Conservation (phyloP, 2,888 invertebrate genomes). For the Acrobasis consociella region DNA sequence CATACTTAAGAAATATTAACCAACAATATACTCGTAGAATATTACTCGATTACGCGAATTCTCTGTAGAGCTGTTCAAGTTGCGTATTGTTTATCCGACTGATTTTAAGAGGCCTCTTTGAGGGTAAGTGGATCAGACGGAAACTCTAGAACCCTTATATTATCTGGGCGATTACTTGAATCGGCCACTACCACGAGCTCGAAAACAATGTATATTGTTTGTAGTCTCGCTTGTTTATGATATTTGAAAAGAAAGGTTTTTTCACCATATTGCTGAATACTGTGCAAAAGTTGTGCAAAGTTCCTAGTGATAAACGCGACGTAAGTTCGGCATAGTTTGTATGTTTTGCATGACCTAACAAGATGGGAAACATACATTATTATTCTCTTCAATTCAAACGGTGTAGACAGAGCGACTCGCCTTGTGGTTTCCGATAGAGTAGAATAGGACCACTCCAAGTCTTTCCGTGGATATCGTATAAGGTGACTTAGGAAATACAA, state of each 20-base stretch:
- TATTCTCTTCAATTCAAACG: too few relatives aligned
- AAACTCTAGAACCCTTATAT: conserved; percentile 8
- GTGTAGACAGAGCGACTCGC: too few relatives aligned
- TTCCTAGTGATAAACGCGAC: too few relatives aligned
- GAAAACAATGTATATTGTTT: background rate
- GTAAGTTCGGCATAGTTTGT: too few relatives aligned
- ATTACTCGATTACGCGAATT: conserved; percentile 1
- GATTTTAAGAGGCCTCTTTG: conserved; percentile 15
- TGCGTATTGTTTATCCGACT: conserved; percentile 14
- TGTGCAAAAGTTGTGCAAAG: too few relatives aligned
- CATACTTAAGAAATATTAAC: background rate
- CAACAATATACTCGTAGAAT: background rate
- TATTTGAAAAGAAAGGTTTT: background rate
- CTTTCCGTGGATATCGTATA: too few relatives aligned
- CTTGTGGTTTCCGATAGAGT: too few relatives aligned
- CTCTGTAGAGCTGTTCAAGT: background rate
- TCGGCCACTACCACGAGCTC: background rate
- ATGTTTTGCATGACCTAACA: too few relatives aligned
- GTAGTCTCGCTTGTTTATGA: background rate
- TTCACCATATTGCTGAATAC: too few relatives aligned
- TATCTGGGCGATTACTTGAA: conserved; percentile 12
- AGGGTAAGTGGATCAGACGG: conserved; percentile 10
- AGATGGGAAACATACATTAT: too few relatives aligned
- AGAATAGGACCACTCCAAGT: too few relatives aligned
- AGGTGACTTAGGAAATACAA: too few relatives aligned